Conservation (phyloP, 2,113 vertebrate genomes). For the Pycnonotus jocosus region DNA sequence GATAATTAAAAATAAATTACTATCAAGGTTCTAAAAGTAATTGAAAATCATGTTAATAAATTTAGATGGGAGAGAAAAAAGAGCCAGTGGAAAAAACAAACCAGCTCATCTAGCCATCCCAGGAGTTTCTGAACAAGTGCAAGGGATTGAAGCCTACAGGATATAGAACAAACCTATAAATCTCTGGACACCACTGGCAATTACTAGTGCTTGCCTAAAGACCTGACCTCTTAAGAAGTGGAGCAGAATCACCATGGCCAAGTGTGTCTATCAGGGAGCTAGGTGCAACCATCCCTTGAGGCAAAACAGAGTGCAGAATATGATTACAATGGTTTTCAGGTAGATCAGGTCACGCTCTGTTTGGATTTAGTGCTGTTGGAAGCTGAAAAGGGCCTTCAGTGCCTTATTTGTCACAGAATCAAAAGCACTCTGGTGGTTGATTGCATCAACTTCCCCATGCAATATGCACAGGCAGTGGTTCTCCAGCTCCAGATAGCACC, state of each 20-base stretch:
- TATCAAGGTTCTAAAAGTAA: constrained; percentile 38
- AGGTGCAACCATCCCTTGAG: not conserved
- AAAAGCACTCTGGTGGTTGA: not conserved
- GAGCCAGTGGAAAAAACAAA: not conserved
- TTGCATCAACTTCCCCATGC: not conserved
- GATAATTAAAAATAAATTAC: constrained; percentile 61
- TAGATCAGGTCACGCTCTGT: constrained; percentile 4
- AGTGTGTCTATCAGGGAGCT: not conserved
- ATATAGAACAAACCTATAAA: constrained; percentile 7
- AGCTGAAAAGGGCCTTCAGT: not conserved
- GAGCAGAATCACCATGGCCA: not conserved
- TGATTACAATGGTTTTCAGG: not conserved
- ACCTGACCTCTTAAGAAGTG: constrained; percentile 15
- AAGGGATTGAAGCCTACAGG: not conserved
- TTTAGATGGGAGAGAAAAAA: constrained; percentile 5
- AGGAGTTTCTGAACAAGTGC: not conserved
- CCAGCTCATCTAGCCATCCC: not conserved
- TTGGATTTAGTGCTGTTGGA: not conserved
- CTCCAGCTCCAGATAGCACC: not conserved
- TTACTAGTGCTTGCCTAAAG: constrained; percentile 12
- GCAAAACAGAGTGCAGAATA: constrained; percentile 1
- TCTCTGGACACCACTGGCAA: not conserved
- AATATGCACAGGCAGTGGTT: not conserved
- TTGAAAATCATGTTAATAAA: constrained; percentile 54
- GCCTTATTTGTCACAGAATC: not conserved